Base-by-base conservation (phyloP, 2,888 invertebrate genomes). In the Metacarcinus magister region DNA sequence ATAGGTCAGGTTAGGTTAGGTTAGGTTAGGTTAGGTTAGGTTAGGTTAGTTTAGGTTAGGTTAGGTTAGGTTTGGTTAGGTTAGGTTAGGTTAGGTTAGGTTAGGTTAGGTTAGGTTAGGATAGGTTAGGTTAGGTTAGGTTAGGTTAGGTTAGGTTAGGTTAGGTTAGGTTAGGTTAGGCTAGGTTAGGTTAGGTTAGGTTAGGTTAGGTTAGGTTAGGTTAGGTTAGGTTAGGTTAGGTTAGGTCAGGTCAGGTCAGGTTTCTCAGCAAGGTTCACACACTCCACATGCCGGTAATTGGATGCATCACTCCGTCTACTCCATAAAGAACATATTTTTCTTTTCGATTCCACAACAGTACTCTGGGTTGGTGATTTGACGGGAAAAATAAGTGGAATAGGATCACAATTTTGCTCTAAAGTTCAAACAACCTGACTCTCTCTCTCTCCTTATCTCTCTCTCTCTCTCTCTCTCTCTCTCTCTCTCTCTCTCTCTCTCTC, bases 401-500 rank as follows among this genome's bases (percentile, higher is more conserved):
- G 7, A 7, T 43, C 0, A 32, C 43, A 16, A 32, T 89, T 43
- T 39, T 16, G 28, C 16, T 43, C 8, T 39, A 43, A 89, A 82
- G 39, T 39, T 89, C 89, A 8, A 89, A 89, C 16, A 43, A n/a
- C 89, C 10, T 8, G 32, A 87, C 5, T 91, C 91, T 91, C 39
- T 44, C 91, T 44, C 91, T 91, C 91, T 16, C 90, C 13, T 13
- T 48, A 5, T 48, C 48, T n/a, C n/a, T n/a, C n/a, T n/a, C n/a
- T n/a, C n/a, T n/a, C n/a, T n/a, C n/a, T n/a, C n/a, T n/a, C n/a
- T 48, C 48, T 48, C 48, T 48, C 48, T 48, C 48, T 48, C 48
- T 90, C 28, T 90, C 28, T 43, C 90, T 90, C 90, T 90, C 90
- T 90, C 90, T 39, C 39, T 39, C 28, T 90, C 28, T 90, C 46